Evolutionary conservation across 2,888 invertebrate species (phyloP).

Genomic region (Parnassius apollo): DNA sequence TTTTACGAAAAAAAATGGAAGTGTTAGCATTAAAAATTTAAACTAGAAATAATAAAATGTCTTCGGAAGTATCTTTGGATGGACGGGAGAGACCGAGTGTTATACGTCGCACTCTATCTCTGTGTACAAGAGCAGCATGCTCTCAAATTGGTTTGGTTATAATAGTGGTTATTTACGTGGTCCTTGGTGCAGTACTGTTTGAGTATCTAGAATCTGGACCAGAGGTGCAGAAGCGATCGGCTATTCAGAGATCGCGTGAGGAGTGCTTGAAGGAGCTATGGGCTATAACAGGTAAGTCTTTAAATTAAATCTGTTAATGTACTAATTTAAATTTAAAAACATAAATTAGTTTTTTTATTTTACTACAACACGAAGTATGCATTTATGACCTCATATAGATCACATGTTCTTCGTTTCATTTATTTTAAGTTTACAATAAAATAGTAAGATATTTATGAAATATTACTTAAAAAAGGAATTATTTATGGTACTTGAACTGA

Average conservation of each 20-base stretch:
- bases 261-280: conserved; percentile 88
- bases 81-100: conserved; percentile 63
- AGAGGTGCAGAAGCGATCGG: conserved; percentile 83
- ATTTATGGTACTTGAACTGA: no score
- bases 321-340: no score
- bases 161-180: conserved; percentile 87
- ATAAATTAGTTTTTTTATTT: no score
- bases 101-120: conserved; percentile 52
- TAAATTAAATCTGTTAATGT: no score
- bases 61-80: conserved; percentile 73
- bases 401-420: no score
- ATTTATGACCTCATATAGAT: no score
- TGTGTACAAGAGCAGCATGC: conserved; percentile 81
- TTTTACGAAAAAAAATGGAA: neutral
- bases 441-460: no score
- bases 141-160: conserved; percentile 86
- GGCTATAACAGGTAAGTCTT: conserved; percentile 88
- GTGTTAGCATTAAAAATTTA: conserved; percentile 20
- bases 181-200: conserved; percentile 88
- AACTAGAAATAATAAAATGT: conserved; percentile 49
- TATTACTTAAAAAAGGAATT: no score
- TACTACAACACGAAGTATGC: no score
- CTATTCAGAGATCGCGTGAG: conserved; percentile 83
- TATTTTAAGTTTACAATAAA: no score
- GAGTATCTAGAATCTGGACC: conserved; percentile 87